Evolutionary conservation across 2,113 vertebrate species (phyloP), one percentile per base, ranked within the genome.

Genomic region (Pheucticus melanocephalus): DNA sequence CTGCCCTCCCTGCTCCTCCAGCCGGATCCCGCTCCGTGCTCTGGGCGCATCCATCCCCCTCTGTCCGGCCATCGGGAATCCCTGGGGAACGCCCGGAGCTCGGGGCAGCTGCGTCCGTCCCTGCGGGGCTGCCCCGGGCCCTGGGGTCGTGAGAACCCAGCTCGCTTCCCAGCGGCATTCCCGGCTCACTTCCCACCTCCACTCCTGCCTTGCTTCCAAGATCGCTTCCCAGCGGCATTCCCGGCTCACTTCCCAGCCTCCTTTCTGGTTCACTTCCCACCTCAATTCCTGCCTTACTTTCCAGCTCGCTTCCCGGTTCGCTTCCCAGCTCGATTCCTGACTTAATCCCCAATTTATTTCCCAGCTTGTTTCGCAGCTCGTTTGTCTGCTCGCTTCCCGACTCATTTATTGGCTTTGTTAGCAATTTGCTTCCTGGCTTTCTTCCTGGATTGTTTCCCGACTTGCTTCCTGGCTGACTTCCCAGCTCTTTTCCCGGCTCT

Each of bases 121-220:
- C 33, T 1, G 2, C 0, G 0, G 2, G 9, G 64, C 86, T 82
- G 39, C 54, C 25, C 37, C 1, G n/a, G 4, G 5, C 44, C 21
- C 4, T 11, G 4, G 14, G 23, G 15, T 5, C 2, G 0, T 6
- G 19, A 48, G 33, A 51, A 17, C 12, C 61, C 13, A 1, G 7
- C 11, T 51, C 4, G 0, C 5, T 83, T n/a, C 30, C 51, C 3
- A 4, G 4, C 11, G 19, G 0, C 0, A 3, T 72, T 80, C 22
- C 44, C 0, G 53, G 30, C 11, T 66, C 5, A 0, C 8, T 73
- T 65, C 31, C 75, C 2, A 0, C 0, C 6, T 77, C 0, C 0
- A 1, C 42, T 57, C 15, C 65, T 1, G 1, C 1, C 2, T 35
- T 0, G 0, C 1, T 27, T 88, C 22, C 3, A 0, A 24, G 22